A percentile compares a stretch with the other conserved stretches of the same genome.
phyloP scores from a whole-genome alignment of 53 echinoderm and acorn worm species.

The Zoroaster sp. region DNA sequence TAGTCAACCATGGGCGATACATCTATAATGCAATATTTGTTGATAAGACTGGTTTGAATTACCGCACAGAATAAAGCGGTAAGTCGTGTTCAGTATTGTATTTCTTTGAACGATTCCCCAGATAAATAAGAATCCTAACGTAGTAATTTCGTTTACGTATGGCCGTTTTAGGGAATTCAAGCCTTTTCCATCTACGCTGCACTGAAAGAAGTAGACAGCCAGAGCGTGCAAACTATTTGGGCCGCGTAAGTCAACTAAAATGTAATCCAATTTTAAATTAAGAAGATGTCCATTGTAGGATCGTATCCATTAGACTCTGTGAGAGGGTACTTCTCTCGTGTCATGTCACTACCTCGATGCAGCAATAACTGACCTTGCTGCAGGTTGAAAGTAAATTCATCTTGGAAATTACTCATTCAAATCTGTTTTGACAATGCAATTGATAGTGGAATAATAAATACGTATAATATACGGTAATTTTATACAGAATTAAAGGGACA shows the following conservation, averaged over 20 bases:
- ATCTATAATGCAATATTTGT: too few species aligned
- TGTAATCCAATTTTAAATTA: background rate
- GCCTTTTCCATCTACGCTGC: too few species aligned
- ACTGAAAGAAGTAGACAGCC: background rate
- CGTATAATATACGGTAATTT: too few species aligned
- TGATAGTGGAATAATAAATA: too few species aligned
- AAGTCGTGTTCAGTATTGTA: background rate
- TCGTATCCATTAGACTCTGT: background rate
- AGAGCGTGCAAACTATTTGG: background rate
- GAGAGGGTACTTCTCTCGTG: background rate
- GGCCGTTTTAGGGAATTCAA: too few species aligned
- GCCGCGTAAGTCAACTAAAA: background rate
- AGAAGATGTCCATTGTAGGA: background rate
- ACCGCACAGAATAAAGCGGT: background rate
- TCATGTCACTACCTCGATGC: background rate
- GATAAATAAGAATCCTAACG: background rate
- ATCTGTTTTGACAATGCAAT: background rate
- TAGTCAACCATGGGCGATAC: too few species aligned
- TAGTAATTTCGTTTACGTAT: background rate
- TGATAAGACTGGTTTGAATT: background rate
- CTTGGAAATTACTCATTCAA: background rate
- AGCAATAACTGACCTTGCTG: background rate
- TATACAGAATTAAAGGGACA: too few species aligned
- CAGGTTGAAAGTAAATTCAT: background rate
- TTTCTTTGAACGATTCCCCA: background rate